Percentiles rank a stretch among this genome's conserved stretches.
Conservation (phyloP, 2,113 vertebrate genomes). For the Hipposideros armiger region DNA sequence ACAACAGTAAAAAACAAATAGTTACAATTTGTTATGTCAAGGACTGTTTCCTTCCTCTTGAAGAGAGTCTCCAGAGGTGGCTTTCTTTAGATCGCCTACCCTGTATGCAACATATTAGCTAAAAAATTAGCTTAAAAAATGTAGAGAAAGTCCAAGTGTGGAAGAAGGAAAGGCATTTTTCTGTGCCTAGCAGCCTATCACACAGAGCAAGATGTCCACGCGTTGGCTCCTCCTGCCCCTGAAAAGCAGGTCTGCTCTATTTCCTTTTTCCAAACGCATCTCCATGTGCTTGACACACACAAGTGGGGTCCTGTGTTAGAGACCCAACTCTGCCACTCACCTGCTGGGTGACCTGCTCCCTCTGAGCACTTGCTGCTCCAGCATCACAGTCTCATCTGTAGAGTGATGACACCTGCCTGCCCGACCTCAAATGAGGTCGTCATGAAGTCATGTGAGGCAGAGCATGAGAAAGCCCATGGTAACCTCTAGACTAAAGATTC, state of each 20-base stretch:
- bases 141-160: neutral
- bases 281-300: fast-evolving
- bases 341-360: neutral
- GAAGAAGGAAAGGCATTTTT: neutral
- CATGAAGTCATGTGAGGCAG: neutral
- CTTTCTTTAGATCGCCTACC: neutral
- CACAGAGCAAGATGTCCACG: neutral
- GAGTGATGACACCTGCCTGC: neutral
- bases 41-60: slow-evolving; percentile 47
- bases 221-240: neutral
- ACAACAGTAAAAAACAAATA: slow-evolving; percentile 49
- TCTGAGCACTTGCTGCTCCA: neutral
- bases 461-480: neutral
- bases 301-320: neutral
- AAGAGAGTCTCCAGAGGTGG: slow-evolving; percentile 44
- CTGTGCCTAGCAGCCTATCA: neutral
- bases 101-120: neutral
- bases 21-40: neutral
- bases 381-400: neutral
- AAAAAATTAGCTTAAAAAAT: neutral
- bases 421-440: neutral
- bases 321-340: neutral
- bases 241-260: neutral
- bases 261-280: neutral
- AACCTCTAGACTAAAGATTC: neutral